Evolutionary conservation across 2,113 vertebrate genomes (phyloP).

Genomic region (Pelodiscus sinensis): DNA sequence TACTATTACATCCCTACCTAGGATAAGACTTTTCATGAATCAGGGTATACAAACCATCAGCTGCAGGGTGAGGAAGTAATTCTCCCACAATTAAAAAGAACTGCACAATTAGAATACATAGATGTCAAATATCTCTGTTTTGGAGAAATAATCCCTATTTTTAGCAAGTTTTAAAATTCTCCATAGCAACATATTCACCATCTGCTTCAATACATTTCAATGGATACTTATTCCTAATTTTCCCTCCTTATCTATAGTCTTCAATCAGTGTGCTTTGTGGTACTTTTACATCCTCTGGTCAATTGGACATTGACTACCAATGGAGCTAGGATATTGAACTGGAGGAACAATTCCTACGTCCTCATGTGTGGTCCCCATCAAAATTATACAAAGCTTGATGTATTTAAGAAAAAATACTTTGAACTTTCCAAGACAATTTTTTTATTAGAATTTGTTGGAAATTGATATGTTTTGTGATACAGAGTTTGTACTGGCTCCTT

Average conservation of each 20-base stretch:
- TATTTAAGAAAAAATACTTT: conserved; percentile 13
- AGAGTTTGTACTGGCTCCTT: conserved; percentile 63
- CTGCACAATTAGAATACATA: not conserved
- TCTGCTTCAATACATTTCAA: not conserved
- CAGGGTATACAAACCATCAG: not conserved
- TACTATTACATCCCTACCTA: not conserved
- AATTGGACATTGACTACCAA: not conserved
- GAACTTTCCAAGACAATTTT: not conserved
- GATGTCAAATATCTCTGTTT: not conserved
- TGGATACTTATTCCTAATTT: not conserved
- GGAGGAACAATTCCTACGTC: conserved; percentile 12
- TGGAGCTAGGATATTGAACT: conserved; percentile 28
- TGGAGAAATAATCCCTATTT: not conserved
- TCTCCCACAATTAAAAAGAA: not conserved
- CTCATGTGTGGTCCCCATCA: conserved; percentile 37
- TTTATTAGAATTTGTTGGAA: conserved; percentile 28
- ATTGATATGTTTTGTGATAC: not conserved
- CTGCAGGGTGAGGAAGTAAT: rapidly evolving
- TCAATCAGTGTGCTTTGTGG: not conserved
- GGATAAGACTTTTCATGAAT: not conserved
- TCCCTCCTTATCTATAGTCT: not conserved
- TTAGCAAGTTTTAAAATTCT: not conserved
- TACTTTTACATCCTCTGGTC: not conserved
- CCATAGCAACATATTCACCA: not conserved
- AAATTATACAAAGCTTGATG: conserved; percentile 40